Evolutionary conservation across 2,888 invertebrate species (phyloP).

Genomic region (Platycnemis pennipes): DNA sequence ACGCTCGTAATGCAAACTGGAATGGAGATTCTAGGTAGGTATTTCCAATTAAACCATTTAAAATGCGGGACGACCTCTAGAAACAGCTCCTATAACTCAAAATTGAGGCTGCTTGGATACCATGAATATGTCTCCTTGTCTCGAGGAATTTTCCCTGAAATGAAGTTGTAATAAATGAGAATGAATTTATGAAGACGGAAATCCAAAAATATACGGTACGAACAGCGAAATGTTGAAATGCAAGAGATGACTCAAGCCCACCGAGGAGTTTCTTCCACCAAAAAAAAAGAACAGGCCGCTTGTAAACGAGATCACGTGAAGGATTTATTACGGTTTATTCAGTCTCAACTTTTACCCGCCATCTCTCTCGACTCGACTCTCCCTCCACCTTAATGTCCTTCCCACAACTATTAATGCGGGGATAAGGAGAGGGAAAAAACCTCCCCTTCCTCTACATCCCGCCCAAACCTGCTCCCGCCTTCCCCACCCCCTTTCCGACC

Average conservation of each 20-base stretch:
- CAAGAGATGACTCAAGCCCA: not conserved
- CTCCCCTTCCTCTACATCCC: too few species aligned
- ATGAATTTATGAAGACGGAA: too few species aligned
- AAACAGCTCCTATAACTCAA: too few species aligned
- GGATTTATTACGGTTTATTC: not conserved
- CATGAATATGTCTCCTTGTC: too few species aligned
- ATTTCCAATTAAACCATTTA: too few species aligned
- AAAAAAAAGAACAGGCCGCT: not conserved
- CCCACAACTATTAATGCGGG: not conserved
- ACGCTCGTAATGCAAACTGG: too few species aligned
- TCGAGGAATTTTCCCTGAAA: too few species aligned
- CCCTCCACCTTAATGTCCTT: slow-evolving; percentile 16
- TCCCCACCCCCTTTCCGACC: not conserved
- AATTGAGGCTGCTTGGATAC: too few species aligned
- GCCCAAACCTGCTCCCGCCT: not conserved
- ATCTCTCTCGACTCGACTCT: not conserved
- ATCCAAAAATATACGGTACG: too few species aligned
- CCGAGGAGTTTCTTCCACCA: not conserved
- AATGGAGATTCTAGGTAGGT: too few species aligned
- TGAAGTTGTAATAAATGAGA: too few species aligned
- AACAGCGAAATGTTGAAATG: not conserved
- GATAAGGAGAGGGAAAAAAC: not conserved
- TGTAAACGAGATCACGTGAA: not conserved
- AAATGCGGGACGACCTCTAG: too few species aligned
- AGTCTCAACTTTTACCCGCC: not conserved